phyloP scores from a whole-genome alignment of 2,797 vertebrate species.

The Schizothorax lantsangensis region DNA sequence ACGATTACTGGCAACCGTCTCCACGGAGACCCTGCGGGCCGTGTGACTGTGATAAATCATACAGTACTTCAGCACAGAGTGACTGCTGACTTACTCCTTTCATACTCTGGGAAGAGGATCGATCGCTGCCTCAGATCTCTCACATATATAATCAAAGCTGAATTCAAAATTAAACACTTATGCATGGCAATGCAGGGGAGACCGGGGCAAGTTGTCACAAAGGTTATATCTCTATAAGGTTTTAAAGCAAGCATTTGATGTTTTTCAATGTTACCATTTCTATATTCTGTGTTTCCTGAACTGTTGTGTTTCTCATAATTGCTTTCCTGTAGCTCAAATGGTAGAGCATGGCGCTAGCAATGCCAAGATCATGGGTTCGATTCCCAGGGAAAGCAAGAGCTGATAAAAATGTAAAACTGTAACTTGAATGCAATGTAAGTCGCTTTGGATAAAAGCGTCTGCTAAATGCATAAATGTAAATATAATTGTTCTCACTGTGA shows the following conservation, averaged over 20 bases:
- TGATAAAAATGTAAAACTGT: too few species aligned
- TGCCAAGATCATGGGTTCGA: too few species aligned
- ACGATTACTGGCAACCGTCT: constrained; percentile 8
- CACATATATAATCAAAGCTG: not conserved
- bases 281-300: not conserved
- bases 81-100: not conserved
- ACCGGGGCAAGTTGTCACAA: not conserved
- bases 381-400: too few species aligned
- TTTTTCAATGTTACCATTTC: not conserved
- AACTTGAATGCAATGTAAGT: too few species aligned
- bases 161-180: not conserved
- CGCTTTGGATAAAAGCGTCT: too few species aligned
- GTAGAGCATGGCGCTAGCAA: too few species aligned
- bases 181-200: not conserved
- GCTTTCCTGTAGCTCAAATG: too few species aligned
- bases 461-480: too few species aligned
- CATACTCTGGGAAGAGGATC: constrained; percentile 9
- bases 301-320: not conserved
- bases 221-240: not conserved
- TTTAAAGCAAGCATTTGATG: not conserved
- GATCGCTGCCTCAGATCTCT: not conserved
- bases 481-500: not conserved
- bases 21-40: constrained; percentile 24
- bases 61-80: constrained; percentile 12
- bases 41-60: constrained; percentile 27